Base-by-base conservation (phyloP, 2,888 invertebrate species). In the Diabrotica balteata region DNA sequence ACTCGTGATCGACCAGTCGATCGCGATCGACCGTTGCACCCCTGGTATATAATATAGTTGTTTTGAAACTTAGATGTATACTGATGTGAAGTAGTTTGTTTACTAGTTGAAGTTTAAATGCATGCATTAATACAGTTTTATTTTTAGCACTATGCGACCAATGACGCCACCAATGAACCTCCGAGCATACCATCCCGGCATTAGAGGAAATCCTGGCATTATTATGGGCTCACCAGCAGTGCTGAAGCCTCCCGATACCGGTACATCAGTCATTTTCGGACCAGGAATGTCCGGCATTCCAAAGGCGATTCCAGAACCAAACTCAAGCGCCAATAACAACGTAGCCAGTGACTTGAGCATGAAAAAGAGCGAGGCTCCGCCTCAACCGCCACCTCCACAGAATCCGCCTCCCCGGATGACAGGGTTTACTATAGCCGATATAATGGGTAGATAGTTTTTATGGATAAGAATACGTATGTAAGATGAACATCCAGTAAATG, bases 401-500 rank as follows among this genome's bases (percentile, higher is more conserved):
- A 54, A 54, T 43, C 54, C 86, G 22, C 89, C 92, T 2, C 86
- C 86, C 6, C 86, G 86, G 75, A 91, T 92, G 79, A 93, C 93
- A 80, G 95, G 95, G 17, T 95, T 95, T 83, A 94, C 94, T 81
- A 95, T 95, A 86, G 95, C 94, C 80, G 95, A 95, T 77, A 94
- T 95, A 75, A 94, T 95, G 95, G 89, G 94, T 79, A 92, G 94
- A 84, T 93, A 87, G 71, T 72, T 50, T 8, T 11, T 7, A 11
- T 60, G 22, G 11, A 9, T 47, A 47, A 32, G 32, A 32, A 32
- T 32, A 32, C 32, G 4, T 32, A 4, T 32, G 4, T 32, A 32
- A 32, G 32, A 32, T 32, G 32, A 2, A 32, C 5, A 32, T 1
- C 4, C 32, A 32, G 32, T 32, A 32, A 32, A 32, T 32, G 4